These are phyloP conservation scores for Thecocarcelia acutangulata DNA, from an alignment of 2,888 invertebrate species.

Conservation along the genomic window DNA sequence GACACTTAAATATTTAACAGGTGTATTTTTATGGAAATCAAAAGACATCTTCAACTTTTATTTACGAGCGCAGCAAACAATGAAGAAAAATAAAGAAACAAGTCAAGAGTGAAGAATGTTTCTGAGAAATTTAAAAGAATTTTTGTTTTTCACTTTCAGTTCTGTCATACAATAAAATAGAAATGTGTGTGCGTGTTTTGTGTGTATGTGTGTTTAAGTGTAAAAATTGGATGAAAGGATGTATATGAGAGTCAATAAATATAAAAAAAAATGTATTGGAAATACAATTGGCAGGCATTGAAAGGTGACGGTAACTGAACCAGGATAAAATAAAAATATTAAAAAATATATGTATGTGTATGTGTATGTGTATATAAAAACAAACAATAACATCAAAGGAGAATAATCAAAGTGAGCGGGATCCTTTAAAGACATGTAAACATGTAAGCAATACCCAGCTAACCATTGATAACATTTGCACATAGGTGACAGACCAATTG, in stretches of 20 bases:
- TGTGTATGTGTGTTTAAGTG: neutral
- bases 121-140: slow-evolving; percentile 41
- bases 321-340: slow-evolving; percentile 7
- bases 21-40: slow-evolving; percentile 55
- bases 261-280: slow-evolving; percentile 34
- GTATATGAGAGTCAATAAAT: too few species aligned
- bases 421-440: neutral
- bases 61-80: slow-evolving; percentile 6
- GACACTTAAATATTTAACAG: slow-evolving; percentile 53
- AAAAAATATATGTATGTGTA: too few species aligned
- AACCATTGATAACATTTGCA: too few species aligned
- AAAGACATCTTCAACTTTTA: slow-evolving; percentile 41
- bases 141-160: slow-evolving; percentile 20
- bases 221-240: neutral
- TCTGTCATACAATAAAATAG: slow-evolving; percentile 28
- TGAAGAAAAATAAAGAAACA: slow-evolving; percentile 1
- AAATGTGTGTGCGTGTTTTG: slow-evolving; percentile 13
- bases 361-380: neutral
- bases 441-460: neutral
- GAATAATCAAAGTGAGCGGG: slow-evolving; percentile 33
- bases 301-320: slow-evolving; percentile 1
- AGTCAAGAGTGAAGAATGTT: slow-evolving; percentile 26
- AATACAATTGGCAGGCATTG: slow-evolving; percentile 35
- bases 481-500: too few species aligned
- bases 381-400: slow-evolving; percentile 21